phyloP scores from a whole-genome alignment of 2,888 invertebrate species.

The Drepanosiphum platanoidis region DNA sequence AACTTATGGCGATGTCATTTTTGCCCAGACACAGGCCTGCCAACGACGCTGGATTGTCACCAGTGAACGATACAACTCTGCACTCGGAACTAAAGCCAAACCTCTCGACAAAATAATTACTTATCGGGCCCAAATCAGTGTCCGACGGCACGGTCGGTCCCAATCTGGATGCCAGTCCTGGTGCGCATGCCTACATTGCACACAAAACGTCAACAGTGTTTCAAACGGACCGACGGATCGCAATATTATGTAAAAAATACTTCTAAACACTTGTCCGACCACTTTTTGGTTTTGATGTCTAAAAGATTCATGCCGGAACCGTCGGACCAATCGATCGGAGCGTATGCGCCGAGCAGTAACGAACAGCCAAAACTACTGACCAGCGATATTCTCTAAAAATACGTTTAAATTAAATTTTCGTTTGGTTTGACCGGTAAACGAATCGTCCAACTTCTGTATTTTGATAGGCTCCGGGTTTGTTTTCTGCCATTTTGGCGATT shows the following conservation, averaged over 20 bases:
- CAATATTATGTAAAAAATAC: constrained; percentile 67
- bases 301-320: constrained; percentile 97
- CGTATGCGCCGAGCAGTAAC: constrained; percentile 85
- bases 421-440: background rate
- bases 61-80: constrained; percentile 87
- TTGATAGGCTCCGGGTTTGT: constrained; percentile 76
- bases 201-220: background rate
- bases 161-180: constrained; percentile 78
- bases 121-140: constrained; percentile 77
- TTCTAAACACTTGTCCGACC: constrained; percentile 80
- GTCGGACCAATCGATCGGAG: constrained; percentile 90
- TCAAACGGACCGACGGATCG: no score
- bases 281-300: constrained; percentile 80
- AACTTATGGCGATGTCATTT: constrained; percentile 86
- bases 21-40: constrained; percentile 82
- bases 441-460: constrained; percentile 75
- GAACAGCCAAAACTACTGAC: constrained; percentile 93
- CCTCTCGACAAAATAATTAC: constrained; percentile 83
- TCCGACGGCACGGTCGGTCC: constrained; percentile 79
- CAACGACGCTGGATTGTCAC: constrained; percentile 91
- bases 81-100: constrained; percentile 87
- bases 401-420: constrained; percentile 30
- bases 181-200: constrained; percentile 75
- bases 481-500: constrained; percentile 86
- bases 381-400: constrained; percentile 83